Evolutionary conservation across 2,113 vertebrate species (phyloP), one percentile per base, ranked within the genome.

Genomic region (Leiothrix lutea): DNA sequence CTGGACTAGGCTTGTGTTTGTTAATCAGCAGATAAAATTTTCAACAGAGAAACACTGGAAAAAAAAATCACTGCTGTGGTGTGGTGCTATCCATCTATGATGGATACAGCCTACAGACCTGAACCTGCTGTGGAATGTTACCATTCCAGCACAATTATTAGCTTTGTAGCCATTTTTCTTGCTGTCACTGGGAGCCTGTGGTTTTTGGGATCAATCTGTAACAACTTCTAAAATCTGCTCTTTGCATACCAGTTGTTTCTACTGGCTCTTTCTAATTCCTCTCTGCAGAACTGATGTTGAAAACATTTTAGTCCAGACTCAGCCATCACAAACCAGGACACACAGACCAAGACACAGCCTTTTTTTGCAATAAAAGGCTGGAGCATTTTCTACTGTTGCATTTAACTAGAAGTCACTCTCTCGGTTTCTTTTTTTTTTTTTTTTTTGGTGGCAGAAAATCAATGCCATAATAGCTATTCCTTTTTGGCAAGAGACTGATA

Each of bases 401-500:
- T 95, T 96, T 96, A 96, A 93, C 94, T 96, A 96, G 94, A 95
- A 97, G 86, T 92, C 93, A 88, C 75, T 93, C 69, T 94, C 61
- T 42, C 74, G 31, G 20, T 51, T 6, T 31, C 18, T 29, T 28
- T 53, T 48, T 48, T 24, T 13, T 24, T 24, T 48, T 24, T 23
- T 24, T 48, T 28, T 26, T 50, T 48, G 8, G 72, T 80, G 88
- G 93, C 95, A 95, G 94, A 94, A 97, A 97, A 96, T 97, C 95
- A 90, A 96, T 97, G 88, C 92, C 88, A 67, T 96, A 94, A 95
- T 92, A 97, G 94, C 95, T 96, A 96, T 97, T 95, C 94, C 92
- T 96, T 95, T 97, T 96, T 96, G 95, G 95, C 93, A 86, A 96
- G 86, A 96, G 95, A 95, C 88, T 79, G 96, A 95, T 94, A 92